These are phyloP conservation scores for Semibalanus balanoides DNA, from an alignment of 1,140 invertebrate species.

Conservation along the genomic window DNA sequence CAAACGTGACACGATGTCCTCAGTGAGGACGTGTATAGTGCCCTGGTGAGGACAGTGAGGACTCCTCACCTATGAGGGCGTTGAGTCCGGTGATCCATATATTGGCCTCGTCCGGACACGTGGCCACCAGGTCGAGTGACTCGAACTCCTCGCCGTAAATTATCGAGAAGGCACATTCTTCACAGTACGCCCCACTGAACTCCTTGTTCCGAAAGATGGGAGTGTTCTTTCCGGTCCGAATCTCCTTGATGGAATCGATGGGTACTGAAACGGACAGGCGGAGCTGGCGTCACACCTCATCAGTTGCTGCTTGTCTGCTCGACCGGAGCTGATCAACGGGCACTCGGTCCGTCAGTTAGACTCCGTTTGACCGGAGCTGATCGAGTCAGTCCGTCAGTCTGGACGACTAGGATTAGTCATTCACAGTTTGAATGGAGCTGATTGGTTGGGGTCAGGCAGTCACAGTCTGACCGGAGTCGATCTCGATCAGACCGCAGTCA, in stretches of 20 bases:
- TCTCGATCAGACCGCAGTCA: too few relatives aligned
- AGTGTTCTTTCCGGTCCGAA: conserved; percentile 43
- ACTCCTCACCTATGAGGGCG: conserved; percentile 32
- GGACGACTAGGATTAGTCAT: too few relatives aligned
- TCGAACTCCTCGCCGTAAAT: conserved; percentile 46
- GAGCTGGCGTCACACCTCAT: neutral
- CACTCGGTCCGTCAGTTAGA: neutral
- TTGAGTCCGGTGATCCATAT: conserved; percentile 47
- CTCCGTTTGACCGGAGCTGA: too few relatives aligned
- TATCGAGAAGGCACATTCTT: conserved; percentile 48
- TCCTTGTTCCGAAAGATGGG: conserved; percentile 41
- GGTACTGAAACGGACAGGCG: conserved; percentile 32
- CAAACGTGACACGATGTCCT: too few relatives aligned
- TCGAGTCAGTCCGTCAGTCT: too few relatives aligned
- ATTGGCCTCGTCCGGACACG: conserved; percentile 44
- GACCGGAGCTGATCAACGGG: too few relatives aligned
- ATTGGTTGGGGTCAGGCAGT: too few relatives aligned
- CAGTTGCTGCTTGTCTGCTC: too few relatives aligned
- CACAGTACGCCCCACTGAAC: conserved; percentile 31
- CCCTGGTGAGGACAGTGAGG: too few relatives aligned
- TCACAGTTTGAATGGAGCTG: too few relatives aligned
- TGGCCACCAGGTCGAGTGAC: conserved; percentile 44
- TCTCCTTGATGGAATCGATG: conserved; percentile 41
- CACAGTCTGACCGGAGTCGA: too few relatives aligned
- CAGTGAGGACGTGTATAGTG: too few relatives aligned